phyloP scores from a whole-genome alignment of 1,140 invertebrate species.

The Liolophura sinensis region DNA sequence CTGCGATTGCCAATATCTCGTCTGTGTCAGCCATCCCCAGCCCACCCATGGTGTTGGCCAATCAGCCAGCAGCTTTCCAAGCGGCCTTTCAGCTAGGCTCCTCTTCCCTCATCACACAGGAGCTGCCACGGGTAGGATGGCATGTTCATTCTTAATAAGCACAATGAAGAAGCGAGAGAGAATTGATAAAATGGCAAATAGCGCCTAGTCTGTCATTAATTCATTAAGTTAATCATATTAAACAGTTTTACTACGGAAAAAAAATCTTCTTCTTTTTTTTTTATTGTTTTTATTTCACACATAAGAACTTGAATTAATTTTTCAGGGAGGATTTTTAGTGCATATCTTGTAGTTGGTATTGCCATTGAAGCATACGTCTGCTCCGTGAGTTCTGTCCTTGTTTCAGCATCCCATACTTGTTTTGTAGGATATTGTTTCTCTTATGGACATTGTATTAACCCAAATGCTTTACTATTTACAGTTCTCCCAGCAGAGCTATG shows the following conservation, averaged over 20 bases:
- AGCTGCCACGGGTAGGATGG: conserved; percentile 37
- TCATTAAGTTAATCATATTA: too few relatives aligned
- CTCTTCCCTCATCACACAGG: conserved; percentile 41
- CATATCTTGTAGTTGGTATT: too few relatives aligned
- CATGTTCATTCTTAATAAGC: not conserved
- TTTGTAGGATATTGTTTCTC: not conserved
- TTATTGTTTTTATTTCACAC: too few relatives aligned
- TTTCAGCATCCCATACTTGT: too few relatives aligned
- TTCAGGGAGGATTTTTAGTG: too few relatives aligned
- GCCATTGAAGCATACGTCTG: too few relatives aligned
- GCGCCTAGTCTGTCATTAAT: too few relatives aligned
- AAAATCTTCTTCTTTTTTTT: too few relatives aligned
- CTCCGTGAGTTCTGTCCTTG: too few relatives aligned
- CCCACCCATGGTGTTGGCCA: conserved; percentile 51
- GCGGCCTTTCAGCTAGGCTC: conserved; percentile 37
- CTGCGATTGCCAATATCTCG: conserved; percentile 56
- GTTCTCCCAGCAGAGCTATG: conserved; percentile 69
- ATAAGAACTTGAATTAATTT: too few relatives aligned
- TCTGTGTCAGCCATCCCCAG: conserved; percentile 42
- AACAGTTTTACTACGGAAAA: too few relatives aligned
- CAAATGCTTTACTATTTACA: conserved; percentile 50
- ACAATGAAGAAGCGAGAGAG: not conserved
- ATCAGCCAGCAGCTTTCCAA: conserved; percentile 33
- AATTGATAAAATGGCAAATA: too few relatives aligned
- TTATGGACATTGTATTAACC: not conserved